Base-by-base conservation (phyloP, 2,113 vertebrate genomes). In the Elachura formosa region DNA sequence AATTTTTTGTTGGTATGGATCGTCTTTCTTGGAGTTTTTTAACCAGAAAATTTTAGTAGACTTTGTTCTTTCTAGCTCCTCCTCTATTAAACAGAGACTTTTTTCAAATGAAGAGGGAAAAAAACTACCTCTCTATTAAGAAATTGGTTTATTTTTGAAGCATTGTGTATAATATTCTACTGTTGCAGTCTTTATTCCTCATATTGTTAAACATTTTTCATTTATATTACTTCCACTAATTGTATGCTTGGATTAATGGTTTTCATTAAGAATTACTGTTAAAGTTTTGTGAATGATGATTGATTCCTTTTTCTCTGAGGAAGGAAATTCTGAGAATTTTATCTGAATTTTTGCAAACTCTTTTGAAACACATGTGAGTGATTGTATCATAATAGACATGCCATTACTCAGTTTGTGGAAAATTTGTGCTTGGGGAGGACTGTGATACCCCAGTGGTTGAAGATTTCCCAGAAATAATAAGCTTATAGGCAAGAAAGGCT, bases 401-500 rank as follows among this genome's bases (percentile, higher is more conserved):
- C 13, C 24, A 58, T 91, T 77, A 56, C 4, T 87, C 33, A 48
- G 13, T 75, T 72, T 69, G 58, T 62, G 26, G 24, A 63, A 67
- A 69, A 86, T 74, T 94, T 66, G 16, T 79, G 22, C 23, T 85
- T 87, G 31, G 66, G 54, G 46, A 76, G 11, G 25, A 72, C 58
- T 87, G 5, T 24, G 68, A 77, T 71, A 59, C 23, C 11, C 33
- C 33, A 52, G 46, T 71, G 79, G 43, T 34, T 80, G 84, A 77
- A 80, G 72, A 92, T 71, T 94, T 96, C 67, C 33, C 67, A 80
- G 34, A 76, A 76, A 64, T 84, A 90, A 93, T 93, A 90, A 90
- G 61, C 10, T 68, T 20, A 12, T 68, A 79, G 82, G 18, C 25
- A 64, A 52, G 23, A 86, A 86, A 66, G 14, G 1, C 34, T 69